Base-by-base conservation (phyloP, 2,888 invertebrate species). In the Hydrotaea cyrtoneurina region DNA sequence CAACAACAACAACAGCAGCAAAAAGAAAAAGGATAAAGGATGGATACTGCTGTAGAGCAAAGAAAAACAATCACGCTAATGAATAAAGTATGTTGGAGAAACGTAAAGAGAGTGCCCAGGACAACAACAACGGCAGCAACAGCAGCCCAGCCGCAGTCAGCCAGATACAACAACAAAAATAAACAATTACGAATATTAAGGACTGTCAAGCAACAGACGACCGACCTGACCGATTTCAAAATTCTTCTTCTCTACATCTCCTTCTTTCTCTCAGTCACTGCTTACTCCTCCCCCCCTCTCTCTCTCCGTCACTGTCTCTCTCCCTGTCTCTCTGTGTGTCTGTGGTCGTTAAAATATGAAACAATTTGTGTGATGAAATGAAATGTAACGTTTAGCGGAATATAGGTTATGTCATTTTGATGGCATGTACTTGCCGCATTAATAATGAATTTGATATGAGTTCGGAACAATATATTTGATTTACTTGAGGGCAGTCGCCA, bases 21-120 rank as follows among this genome's bases (percentile, higher is more conserved):
- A 8, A 39, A 8, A 39, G 11, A 39, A 39, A 39, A 39, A 73
- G 73, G 17, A 73, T 57, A 39, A 73, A 55, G 19, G 57, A 31
- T 46, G 36, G 36, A 26, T 53, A 17, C 21, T 73, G 46, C n/a
- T 55, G 36, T 55, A 73, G 73, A 39, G 57, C 19, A 73, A 73
- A 73, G 57, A 73, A 55, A 73, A 83, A 83, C 72, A 80, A 83
- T 83, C 78, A 83, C 78, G 83, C 80, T 80, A 85, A 85, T 85
- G 85, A 85, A 83, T 77, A 64, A 82, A 85, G 46, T 23, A 69
- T 69, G 69, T 69, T 69, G 66, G 66, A 19, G 21, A 19, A 55
- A 21, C 19, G 55, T 55, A 55, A 55, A 55, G 55, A 55, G 55
- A 55, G 21, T 11, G 23, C 19, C 19, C 19, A 23, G 50, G 15